Evolutionary conservation across 1,140 invertebrate genomes (phyloP).

Genomic region (Adoxophyes honmai): DNA sequence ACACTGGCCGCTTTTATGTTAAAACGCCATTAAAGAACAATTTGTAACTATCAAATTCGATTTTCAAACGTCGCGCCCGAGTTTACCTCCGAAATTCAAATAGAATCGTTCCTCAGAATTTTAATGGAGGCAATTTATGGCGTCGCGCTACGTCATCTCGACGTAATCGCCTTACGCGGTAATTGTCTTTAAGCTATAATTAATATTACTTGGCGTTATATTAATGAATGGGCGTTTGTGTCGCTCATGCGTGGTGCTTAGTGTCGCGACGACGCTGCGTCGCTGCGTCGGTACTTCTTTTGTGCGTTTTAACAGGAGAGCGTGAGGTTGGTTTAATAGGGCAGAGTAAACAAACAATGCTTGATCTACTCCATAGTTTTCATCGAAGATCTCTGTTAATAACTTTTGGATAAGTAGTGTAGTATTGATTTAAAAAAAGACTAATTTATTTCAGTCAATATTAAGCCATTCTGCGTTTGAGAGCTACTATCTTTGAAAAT

Average conservation of each 20-base stretch:
- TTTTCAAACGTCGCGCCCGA: slow-evolving; percentile 27
- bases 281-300: neutral
- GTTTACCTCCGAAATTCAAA: slow-evolving; percentile 38
- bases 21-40: slow-evolving; percentile 2
- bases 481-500: too few relatives aligned
- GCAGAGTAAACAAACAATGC: too few relatives aligned
- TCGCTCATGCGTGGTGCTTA: neutral
- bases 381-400: too few relatives aligned
- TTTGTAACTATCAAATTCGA: slow-evolving; percentile 26
- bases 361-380: too few relatives aligned
- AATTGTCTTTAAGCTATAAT: slow-evolving; percentile 32
- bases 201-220: slow-evolving; percentile 26
- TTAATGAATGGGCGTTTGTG: slow-evolving; percentile 20
- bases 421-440: too few relatives aligned
- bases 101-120: slow-evolving; percentile 36
- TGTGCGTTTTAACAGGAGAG: too few relatives aligned
- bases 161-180: slow-evolving; percentile 24
- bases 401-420: too few relatives aligned
- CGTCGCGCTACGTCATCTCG: slow-evolving; percentile 31
- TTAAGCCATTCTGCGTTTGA: too few relatives aligned
- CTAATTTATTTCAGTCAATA: too few relatives aligned
- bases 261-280: neutral
- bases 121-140: slow-evolving; percentile 45
- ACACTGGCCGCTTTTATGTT: too few relatives aligned
- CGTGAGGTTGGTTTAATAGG: too few relatives aligned